Conservation (phyloP, 2,797 vertebrate genomes). For the Rhinatrema bivittatum region DNA sequence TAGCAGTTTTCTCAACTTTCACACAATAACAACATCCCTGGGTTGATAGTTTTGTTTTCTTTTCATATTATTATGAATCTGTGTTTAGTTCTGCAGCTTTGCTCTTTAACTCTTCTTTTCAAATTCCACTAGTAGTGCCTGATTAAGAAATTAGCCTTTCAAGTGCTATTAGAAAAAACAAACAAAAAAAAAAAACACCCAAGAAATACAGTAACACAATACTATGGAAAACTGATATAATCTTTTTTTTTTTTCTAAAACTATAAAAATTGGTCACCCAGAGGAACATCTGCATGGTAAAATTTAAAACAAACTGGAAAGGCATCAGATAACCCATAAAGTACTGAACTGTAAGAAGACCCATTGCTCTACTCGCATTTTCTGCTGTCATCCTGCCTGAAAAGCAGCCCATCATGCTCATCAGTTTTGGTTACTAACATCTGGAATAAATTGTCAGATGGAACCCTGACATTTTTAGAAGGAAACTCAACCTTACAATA, state of each 20-base stretch:
- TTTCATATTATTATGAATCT: constrained; percentile 83
- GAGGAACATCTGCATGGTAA: constrained; percentile 96
- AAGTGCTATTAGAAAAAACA: too few relatives aligned
- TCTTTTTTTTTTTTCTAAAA: too few relatives aligned
- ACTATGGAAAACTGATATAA: constrained; percentile 95
- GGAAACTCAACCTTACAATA: constrained; percentile 57
- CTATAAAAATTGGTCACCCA: constrained; percentile 96
- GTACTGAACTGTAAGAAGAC: constrained; percentile 40
- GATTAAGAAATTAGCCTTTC: constrained; percentile 70
- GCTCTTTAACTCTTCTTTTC: constrained; percentile 66
- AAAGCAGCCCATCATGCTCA: constrained; percentile 49
- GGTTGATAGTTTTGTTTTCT: constrained; percentile 79
- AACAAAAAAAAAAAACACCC: constrained; percentile 45
- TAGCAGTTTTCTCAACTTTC: constrained; percentile 65
- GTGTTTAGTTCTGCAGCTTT: constrained; percentile 78
- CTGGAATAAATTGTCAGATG: constrained; percentile 67
- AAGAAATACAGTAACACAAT: constrained; percentile 98
- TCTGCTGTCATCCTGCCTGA: constrained; percentile 58
- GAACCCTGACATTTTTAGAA: constrained; percentile 60
- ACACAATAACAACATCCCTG: constrained; percentile 70
- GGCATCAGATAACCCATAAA: constrained; percentile 92
- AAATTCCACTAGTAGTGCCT: constrained; percentile 63
- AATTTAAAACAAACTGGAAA: constrained; percentile 95
- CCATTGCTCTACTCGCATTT: constrained; percentile 44
- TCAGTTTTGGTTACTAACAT: constrained; percentile 64